Evolutionary conservation across 30 jellyfish, hydroid and myxozoan genomes (phyloP).

Genomic region (Turritopsis rubra): DNA sequence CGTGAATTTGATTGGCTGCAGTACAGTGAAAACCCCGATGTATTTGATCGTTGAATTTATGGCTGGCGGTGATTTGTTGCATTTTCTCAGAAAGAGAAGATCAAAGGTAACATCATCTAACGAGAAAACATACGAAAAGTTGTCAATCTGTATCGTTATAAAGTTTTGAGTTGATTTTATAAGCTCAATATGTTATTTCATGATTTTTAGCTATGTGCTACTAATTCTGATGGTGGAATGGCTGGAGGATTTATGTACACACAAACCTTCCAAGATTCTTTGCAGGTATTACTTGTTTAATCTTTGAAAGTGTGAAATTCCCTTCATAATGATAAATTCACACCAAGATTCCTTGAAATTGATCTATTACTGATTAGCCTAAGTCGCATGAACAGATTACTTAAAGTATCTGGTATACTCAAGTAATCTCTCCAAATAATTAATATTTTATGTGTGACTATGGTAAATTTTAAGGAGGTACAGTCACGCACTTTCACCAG

Average conservation of each 20-base stretch:
- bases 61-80: slow-evolving; percentile 87
- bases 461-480: too few relatives aligned
- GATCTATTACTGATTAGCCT: too few relatives aligned
- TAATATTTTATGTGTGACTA: too few relatives aligned
- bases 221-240: slow-evolving; percentile 11
- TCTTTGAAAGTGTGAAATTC: not conserved
- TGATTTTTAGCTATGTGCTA: not conserved
- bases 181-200: too few relatives aligned
- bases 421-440: too few relatives aligned
- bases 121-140: not conserved
- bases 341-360: too few relatives aligned
- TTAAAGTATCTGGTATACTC: too few relatives aligned
- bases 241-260: slow-evolving; percentile 21
- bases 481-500: too few relatives aligned
- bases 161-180: too few relatives aligned
- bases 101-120: slow-evolving; percentile 46
- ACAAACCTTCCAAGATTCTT: slow-evolving; percentile 9
- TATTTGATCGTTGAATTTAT: slow-evolving; percentile 82
- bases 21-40: slow-evolving; percentile 54
- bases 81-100: slow-evolving; percentile 66
- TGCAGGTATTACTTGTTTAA: not conserved
- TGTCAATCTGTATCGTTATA: not conserved
- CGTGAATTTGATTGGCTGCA: slow-evolving; percentile 83
- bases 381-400: too few relatives aligned
- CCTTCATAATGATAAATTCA: too few relatives aligned